Base-by-base conservation (phyloP, 1,140 invertebrate species). In the Bactericera cockerelli region DNA sequence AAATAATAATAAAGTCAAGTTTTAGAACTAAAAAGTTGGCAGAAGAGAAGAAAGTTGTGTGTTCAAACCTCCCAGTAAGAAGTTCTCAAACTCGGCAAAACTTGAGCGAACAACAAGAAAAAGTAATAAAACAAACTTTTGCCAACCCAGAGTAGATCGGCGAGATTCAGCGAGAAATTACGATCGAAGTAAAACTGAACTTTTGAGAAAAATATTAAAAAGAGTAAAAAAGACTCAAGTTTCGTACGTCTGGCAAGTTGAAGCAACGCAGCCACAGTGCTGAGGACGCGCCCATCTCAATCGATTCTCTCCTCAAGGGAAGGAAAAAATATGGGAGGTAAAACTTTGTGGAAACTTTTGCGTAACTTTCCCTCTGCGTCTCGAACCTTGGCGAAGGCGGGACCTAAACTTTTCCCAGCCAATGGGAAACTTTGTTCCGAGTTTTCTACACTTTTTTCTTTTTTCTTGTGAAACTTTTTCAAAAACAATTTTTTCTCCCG, bases 111-210 rank as follows among this genome's bases (percentile, higher is more conserved):
- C n/a, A n/a, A n/a, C n/a, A n/a, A 31, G 13, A 31, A 31, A 31
- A 31, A 31, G 28, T 31, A 31, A 31, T 31, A 31, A 31, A 31
- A 31, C 28, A 31, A 31, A 31, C 4, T 31, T 31, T 31, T 31
- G 28, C 4, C 4, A 31, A 31, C 4, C 28, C 28, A 31, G 13
- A 31, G 28, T 31, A n/a, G 28, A 4, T 13, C 6, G 42, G 6
- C 42, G 42, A 49, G 19, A 49, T 16, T 49, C 22, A 22, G 42
- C 42, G 42, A 49, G 22, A 49, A 49, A 49, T 49, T 49, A 49
- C 42, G 42, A 49, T 49, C 42, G 4, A 4, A 8, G 3, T 8
- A n/a, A 49, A 49, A 31, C 4, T 31, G 28, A 31, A 31, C 28
- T 31, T 31, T 31, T 31, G 28, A 13, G 13, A 31, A 31, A 31